phyloP scores from a whole-genome alignment of 2,797 vertebrate genomes.

The Thamnophis elegans region DNA sequence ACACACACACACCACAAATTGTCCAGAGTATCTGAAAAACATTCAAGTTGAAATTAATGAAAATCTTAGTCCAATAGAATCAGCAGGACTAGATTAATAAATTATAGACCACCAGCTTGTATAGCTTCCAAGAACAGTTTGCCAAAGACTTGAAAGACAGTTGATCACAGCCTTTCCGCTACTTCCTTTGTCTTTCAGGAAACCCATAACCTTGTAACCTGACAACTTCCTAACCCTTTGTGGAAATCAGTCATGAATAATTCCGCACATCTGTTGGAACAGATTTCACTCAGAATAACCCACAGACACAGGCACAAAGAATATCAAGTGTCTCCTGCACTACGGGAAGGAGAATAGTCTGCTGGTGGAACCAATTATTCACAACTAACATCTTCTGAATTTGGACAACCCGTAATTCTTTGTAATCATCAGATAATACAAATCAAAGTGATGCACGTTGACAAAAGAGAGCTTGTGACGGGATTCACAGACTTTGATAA shows the following conservation, averaged over 20 bases:
- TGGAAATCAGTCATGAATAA: conserved; percentile 23
- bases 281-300: conserved; percentile 15
- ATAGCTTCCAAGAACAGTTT: conserved; percentile 19
- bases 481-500: not conserved
- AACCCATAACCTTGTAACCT: conserved; percentile 29
- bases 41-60: conserved; percentile 14
- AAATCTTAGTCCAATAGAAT: conserved; percentile 19
- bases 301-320: not conserved
- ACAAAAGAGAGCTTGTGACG: not conserved
- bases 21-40: not conserved
- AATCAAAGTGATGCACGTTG: not conserved
- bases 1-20: no score
- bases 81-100: conserved; percentile 18
- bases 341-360: not conserved
- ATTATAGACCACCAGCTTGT: conserved; percentile 16
- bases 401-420: not conserved
- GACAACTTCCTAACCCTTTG: conserved; percentile 19
- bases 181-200: conserved; percentile 12
- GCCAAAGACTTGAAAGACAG: conserved; percentile 17
- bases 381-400: not conserved
- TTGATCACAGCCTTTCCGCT: conserved; percentile 17
- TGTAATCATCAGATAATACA: not conserved
- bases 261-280: not conserved
- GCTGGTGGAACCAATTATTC: not conserved
- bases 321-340: not conserved